A percentile compares a stretch with the other conserved stretches of the same genome.
These are phyloP conservation scores for Masticophis lateralis DNA, from an alignment of 2,797 vertebrate species.

Conservation along the genomic window DNA sequence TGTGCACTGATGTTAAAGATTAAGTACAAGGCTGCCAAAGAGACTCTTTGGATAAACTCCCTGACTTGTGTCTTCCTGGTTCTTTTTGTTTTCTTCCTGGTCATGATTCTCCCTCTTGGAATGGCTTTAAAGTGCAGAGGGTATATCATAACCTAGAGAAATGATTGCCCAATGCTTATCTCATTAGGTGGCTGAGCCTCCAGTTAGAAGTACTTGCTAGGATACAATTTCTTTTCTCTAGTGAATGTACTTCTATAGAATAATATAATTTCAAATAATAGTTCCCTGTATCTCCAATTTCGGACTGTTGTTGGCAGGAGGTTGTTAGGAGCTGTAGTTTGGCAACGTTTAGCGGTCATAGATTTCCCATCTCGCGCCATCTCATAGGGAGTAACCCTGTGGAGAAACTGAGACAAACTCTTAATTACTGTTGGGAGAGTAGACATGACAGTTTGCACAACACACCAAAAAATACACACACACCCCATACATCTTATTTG, in stretches of 20 bases:
- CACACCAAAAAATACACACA: not conserved
- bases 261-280: not conserved
- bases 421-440: not conserved
- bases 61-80: constrained; percentile 28
- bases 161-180: not conserved
- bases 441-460: not conserved
- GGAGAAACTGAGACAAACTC: not conserved
- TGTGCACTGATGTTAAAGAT: constrained; percentile 31
- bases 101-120: constrained; percentile 1
- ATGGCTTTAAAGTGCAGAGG: constrained; percentile 5
- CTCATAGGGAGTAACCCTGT: no score
- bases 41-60: constrained; percentile 40
- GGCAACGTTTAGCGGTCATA: not conserved
- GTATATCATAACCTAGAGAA: not conserved
- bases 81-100: constrained; percentile 10
- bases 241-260: not conserved
- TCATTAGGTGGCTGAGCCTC: constrained; percentile 4
- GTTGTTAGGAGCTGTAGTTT: not conserved
- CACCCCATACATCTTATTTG: no score
- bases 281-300: not conserved
- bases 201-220: not conserved
- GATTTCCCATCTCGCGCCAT: not conserved
- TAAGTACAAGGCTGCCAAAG: constrained; percentile 14
- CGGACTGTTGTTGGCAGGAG: not conserved
- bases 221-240: not conserved